Base-by-base conservation (phyloP, 1,140 invertebrate species). In the Mactra quadrangularis region DNA sequence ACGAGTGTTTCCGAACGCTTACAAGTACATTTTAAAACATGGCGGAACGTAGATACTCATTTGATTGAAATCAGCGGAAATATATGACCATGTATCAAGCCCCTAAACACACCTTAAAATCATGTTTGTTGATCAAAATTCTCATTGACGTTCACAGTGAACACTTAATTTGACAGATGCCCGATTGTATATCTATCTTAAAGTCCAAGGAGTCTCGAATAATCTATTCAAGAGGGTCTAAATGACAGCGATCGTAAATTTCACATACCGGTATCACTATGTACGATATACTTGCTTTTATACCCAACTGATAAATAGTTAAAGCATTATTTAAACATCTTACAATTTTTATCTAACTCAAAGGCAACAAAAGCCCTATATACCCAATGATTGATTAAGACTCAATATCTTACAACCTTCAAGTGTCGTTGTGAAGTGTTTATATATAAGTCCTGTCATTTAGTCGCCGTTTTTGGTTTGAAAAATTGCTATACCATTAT, bases 311-410 rank as follows among this genome's bases (percentile, higher is more conserved):
- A 75, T 74, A 66, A 74, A 82, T 74, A 72, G 79, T 75, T 82
- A 74, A 52, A 52, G 59, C 59, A 60, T 71, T 82, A 75, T 82
- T 82, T 82, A 82, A 75, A 64, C 59, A 74, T 82, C 79, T 74
- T 64, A 82, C 79, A 71, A 82, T 41, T 75, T 62, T 82, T 82
- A 82, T 82, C 79, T 74, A 50, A 19, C 70, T 74, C 79, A 82
- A 82, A 82, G 70, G 70, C 41, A 50, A 82, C 41, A 55, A 64
- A 64, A 74, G 45, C 70, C 70, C 19, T 66, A 74, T 75, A 75
- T 82, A 82, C 45, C 57, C 47, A 52, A 55, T 82, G 79, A 82
- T 82, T 74, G 79, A 82, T 82, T 52, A 70, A 62, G 74, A 82
- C 70, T 29, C 79, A 82, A 82, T 82, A 55, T 25, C 55, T 82